Evolutionary conservation across 2,888 invertebrate genomes (phyloP), one percentile per base, ranked within the genome.

Genomic region (Taphrorychus bicolor): DNA sequence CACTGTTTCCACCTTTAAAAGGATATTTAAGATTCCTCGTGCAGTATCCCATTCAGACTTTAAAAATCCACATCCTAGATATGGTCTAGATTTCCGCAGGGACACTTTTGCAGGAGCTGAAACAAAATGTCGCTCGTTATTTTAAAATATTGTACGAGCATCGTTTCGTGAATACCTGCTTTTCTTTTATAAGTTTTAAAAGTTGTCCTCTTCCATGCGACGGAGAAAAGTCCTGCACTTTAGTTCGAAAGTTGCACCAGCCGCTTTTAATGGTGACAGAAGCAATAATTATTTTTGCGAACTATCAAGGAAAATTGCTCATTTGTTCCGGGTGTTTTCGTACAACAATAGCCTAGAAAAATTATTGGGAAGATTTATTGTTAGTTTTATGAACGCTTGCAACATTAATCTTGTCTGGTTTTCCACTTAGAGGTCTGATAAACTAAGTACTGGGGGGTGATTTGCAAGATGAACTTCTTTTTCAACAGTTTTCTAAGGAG

Each of bases 101-200:
- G 66, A 66, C 66, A 60, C 60, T 66, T 66, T 66, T 59, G 51
- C 56, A 22, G 45, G 53, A 48, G 56, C 60, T 60, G 41, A 66
- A 66, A 66, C 66, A 60, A 66, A 66, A 66, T 66, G 66, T 24
- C 19, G 54, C 66, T 56, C 66, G 60, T 66, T 60, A 66, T 66
- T 66, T 66, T 66, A 66, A 66, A 66, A 66, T 66, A 66, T 66
- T 60, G 60, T 60, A 60, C 56, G 48, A 56, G 56, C 60, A 41
- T 60, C 56, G 49, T 49, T 59, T 60, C 53, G 53, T 65, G 59
- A 65, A 65, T 65, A 65, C 52, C 51, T 54, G 56, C 42, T 53
- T 65, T 58, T 58, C 57, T 14, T 40, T 18, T 40, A 58, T 24
- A 62, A 56, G n/a, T 62, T 62, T 62, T 56, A 56, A 49, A 53